Conservation (phyloP, 2,888 invertebrate species). For the Scaeva pyrastri region DNA sequence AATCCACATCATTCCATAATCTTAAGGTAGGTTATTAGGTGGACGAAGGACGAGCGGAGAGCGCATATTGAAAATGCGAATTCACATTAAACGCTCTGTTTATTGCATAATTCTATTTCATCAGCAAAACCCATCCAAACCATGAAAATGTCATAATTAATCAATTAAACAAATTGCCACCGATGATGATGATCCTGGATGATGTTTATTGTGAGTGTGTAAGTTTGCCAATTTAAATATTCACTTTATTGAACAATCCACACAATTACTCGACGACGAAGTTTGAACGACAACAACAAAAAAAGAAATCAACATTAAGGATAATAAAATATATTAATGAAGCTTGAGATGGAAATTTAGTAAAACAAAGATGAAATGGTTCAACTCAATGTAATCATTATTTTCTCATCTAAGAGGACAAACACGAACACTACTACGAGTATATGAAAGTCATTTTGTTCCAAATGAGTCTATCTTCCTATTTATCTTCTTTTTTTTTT, state of each 20-base stretch:
- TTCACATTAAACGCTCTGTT: conserved; percentile 53
- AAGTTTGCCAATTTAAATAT: conserved; percentile 21
- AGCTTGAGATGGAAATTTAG: conserved; percentile 24
- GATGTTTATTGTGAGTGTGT: background rate
- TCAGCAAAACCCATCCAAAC: conserved; percentile 1
- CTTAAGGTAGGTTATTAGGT: background rate
- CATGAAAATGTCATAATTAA: conserved; percentile 65
- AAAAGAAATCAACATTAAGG: background rate
- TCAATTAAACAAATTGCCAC: conserved; percentile 64
- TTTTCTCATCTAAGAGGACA: conserved; percentile 23
- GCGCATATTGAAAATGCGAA: background rate
- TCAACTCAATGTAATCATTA: conserved; percentile 52
- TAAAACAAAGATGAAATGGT: conserved; percentile 24
- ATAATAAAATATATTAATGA: conserved; percentile 15
- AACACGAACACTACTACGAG: conserved; percentile 8
- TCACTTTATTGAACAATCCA: background rate
- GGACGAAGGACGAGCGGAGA: background rate
- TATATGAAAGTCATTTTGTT: conserved; percentile 61
- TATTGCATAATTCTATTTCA: conserved; percentile 58
- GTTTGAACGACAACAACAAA: background rate
- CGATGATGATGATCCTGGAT: background rate
- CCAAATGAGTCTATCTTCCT: conserved; percentile 63
- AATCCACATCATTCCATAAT: background rate
- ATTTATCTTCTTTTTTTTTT: conserved; percentile 39
- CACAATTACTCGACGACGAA: background rate